Base-by-base conservation (phyloP, 2,113 vertebrate genomes). In the Atrichornis clamosus region DNA sequence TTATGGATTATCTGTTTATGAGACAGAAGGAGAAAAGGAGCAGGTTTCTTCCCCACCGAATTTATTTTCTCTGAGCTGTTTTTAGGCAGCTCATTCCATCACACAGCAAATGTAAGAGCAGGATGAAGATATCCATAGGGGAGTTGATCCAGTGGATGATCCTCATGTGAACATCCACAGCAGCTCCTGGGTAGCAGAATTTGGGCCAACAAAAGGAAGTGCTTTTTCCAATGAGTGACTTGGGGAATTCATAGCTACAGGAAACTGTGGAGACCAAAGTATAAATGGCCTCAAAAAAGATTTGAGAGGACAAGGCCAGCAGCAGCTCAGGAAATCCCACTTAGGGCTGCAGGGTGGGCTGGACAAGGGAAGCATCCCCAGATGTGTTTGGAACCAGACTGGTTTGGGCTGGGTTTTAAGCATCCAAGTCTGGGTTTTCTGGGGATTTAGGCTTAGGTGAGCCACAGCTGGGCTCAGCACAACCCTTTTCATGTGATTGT, bases 201-300 rank as follows among this genome's bases (percentile, higher is more conserved):
- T 65, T 50, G 53, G 84, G 88, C 84, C 93, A 91, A 32, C 58
- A n/a, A 58, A 76, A 84, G 91, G 93, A 93, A 93, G 73, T 93
- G 53, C 15, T 91, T 86, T 78, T 91, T 82, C 84, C 90, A 89
- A 0, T 0, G 0, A 59, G 35, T 77, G 73, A 19, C 64, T 75
- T 74, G 73, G 81, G 74, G 85, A 60, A 87, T 93, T 85, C 35
- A 11, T 21, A 35, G 75, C 79, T 90, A 7, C 86, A 94, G 96
- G 83, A 83, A 93, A 35, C 30, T 37, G n/a, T 47, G 46, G 95
- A 83, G 70, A 79, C 49, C 0, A 56, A 85, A 75, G 30, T 20
- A 33, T 20, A 55, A 88, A 72, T 70, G 77, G 50, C 50, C 56
- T 81, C 47, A 49, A 22, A 70, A 89, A 84, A 64, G n/a, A 35